Base-by-base conservation (phyloP, 2,113 vertebrate genomes). In the Origma solitaria region DNA sequence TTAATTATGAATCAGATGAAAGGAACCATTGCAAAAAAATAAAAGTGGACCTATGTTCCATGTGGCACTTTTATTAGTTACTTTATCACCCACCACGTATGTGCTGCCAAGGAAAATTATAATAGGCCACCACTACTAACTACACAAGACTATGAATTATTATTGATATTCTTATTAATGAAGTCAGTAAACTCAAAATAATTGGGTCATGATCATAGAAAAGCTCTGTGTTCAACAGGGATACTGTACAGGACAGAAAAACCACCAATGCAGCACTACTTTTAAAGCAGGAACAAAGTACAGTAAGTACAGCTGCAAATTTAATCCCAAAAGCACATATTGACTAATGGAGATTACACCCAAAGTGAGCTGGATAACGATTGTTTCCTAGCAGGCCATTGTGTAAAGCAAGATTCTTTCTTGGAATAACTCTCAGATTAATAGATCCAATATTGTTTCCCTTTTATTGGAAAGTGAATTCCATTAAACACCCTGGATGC, bases 141-240 rank as follows among this genome's bases (percentile, higher is more conserved):
- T 68, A 94, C 92, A 95, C 65, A 91, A 54, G 72, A 95, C 58
- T 58, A 71, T 76, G 92, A 91, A 90, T 97, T 96, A 97, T 95
- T 97, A 96, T 97, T 98, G 95, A 97, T 64, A 72, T 80, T 87
- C 96, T 96, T 96, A 93, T 97, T 98, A 97, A 96, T 95, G 58
- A 83, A 95, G 88, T 95, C 94, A 94, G 94, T 87, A 94, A 97
- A 97, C 76, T 82, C 80, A 92, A 71, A 50, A 51, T 78, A 90
- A 95, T 35, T 91, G 61, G 81, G 82, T 88, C 84, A 35, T 37
- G 60, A 72, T 80, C 68, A 68, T 0, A 82, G 71, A 44, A 80
- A 88, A 78, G 71, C 38, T 70, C 37, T 18, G 15, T 31, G 42
- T n/a, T 94, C 40, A 50, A 38, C 18, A 86, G 47, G 40, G 7